Conservation (phyloP, 2,888 invertebrate species). For the Tachina lurida region DNA sequence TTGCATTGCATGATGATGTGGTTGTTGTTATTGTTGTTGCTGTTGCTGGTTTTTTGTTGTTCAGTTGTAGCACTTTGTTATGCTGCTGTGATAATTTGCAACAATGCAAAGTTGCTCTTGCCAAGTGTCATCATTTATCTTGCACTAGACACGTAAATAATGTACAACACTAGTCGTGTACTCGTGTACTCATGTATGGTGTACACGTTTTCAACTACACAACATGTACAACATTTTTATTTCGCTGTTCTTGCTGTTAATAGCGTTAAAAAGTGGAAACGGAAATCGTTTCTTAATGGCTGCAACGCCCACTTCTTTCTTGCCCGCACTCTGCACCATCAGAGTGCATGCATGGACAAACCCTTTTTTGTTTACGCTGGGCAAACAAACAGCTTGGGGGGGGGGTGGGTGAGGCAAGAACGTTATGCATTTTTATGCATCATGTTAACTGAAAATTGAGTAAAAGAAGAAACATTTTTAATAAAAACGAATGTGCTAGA, state of each 20-base stretch:
- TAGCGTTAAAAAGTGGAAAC: constrained; percentile 43
- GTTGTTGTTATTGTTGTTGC: background rate
- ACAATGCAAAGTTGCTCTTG: constrained; percentile 41
- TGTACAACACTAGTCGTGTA: constrained; percentile 28
- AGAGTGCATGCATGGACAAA: background rate
- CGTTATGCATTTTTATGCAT: constrained; percentile 62
- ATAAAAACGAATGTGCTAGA: constrained; percentile 39
- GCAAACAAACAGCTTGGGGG: constrained; percentile 29
- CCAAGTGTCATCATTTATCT: constrained; percentile 63
- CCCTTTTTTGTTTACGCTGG: constrained; percentile 40
- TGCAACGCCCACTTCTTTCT: background rate
- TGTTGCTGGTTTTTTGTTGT: constrained; percentile 32
- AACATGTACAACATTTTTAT: background rate
- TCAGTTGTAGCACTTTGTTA: constrained; percentile 25
- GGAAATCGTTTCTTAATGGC: constrained; percentile 38
- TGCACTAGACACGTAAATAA: constrained; percentile 61
- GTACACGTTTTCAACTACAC: constrained; percentile 21
- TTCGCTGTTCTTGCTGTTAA: background rate
- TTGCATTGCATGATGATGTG: background rate
- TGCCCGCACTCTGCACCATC: too few relatives aligned
- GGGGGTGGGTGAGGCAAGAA: background rate
- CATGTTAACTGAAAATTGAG: constrained; percentile 45
- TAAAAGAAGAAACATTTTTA: constrained; percentile 42
- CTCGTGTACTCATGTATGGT: constrained; percentile 17
- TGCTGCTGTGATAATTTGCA: constrained; percentile 59